Evolutionary conservation across 2,888 invertebrate species (phyloP).

Genomic region (Eucera pruinosa): DNA sequence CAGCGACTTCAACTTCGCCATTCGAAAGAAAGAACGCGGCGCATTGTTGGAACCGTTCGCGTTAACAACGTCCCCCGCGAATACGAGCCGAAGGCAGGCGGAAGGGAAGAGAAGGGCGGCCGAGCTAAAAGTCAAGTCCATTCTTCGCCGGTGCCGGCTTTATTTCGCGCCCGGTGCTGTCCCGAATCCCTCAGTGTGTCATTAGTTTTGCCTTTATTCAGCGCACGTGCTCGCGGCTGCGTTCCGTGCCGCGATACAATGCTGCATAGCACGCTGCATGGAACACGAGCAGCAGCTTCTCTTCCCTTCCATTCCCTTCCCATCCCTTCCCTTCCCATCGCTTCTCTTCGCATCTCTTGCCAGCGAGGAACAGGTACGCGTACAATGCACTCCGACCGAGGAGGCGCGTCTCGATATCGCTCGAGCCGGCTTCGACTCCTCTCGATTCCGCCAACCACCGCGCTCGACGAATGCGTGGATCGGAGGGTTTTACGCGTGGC

Average conservation of each 20-base stretch:
- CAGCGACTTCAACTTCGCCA: constrained; percentile 23
- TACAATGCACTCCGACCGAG: constrained; percentile 27
- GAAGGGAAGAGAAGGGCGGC: background rate
- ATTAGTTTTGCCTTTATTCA: constrained; percentile 70
- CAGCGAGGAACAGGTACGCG: constrained; percentile 22
- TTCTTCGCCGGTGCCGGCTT: constrained; percentile 31
- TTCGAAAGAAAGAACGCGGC: constrained; percentile 8
- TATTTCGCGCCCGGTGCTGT: constrained; percentile 52
- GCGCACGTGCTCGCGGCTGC: constrained; percentile 50
- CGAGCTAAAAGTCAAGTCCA: constrained; percentile 32
- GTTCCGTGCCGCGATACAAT: constrained; percentile 18
- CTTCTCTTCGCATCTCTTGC: no score
- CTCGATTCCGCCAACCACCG: background rate
- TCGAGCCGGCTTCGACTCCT: background rate
- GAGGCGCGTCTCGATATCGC: constrained; percentile 35
- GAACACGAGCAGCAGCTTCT: constrained; percentile 8
- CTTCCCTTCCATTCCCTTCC: no score
- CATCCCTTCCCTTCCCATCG: no score
- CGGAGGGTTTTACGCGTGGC: background rate
- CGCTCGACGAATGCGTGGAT: background rate
- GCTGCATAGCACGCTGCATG: constrained; percentile 7
- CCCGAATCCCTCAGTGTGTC: constrained; percentile 70
- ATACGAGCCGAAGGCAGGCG: background rate
- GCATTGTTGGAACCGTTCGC: constrained; percentile 40
- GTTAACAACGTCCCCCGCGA: constrained; percentile 50